Percentiles rank a stretch among this genome's conserved stretches.
phyloP scores from a whole-genome alignment of 1,140 invertebrate species.

The Papilio xuthus region DNA sequence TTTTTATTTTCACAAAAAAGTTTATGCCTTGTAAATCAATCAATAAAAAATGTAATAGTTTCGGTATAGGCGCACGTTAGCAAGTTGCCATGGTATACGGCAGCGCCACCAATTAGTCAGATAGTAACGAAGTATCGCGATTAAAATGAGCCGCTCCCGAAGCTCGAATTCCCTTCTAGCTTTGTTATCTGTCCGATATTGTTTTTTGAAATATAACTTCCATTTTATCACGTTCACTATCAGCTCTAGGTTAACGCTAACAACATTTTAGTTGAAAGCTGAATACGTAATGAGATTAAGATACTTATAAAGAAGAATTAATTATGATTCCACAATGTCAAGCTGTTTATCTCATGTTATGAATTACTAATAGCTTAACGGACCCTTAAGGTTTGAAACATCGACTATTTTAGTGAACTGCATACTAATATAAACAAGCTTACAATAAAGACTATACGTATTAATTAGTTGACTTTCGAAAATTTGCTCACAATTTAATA shows the following conservation, averaged over 20 bases:
- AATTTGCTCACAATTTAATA: too few species aligned
- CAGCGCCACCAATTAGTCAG: not conserved
- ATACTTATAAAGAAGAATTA: too few species aligned
- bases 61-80: not conserved
- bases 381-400: too few species aligned
- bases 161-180: not conserved
- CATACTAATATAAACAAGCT: too few species aligned
- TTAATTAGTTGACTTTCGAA: too few species aligned
- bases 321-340: too few species aligned
- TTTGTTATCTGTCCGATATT: constrained; percentile 22
- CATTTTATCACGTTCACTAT: not conserved
- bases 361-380: too few species aligned
- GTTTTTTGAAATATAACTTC: constrained; percentile 1
- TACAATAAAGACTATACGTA: too few species aligned
- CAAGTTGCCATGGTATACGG: not conserved
- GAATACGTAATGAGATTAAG: too few species aligned
- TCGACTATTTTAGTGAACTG: too few species aligned
- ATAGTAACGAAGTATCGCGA: constrained; percentile 19
- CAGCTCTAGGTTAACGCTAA: not conserved
- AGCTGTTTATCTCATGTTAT: too few species aligned
- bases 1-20: not conserved
- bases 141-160: not conserved
- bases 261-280: not conserved
- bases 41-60: not conserved
- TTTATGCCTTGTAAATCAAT: not conserved